Evolutionary conservation across 2,888 invertebrate species (phyloP), one percentile per base, ranked within the genome.

Genomic region (Mycalesis mineus): DNA sequence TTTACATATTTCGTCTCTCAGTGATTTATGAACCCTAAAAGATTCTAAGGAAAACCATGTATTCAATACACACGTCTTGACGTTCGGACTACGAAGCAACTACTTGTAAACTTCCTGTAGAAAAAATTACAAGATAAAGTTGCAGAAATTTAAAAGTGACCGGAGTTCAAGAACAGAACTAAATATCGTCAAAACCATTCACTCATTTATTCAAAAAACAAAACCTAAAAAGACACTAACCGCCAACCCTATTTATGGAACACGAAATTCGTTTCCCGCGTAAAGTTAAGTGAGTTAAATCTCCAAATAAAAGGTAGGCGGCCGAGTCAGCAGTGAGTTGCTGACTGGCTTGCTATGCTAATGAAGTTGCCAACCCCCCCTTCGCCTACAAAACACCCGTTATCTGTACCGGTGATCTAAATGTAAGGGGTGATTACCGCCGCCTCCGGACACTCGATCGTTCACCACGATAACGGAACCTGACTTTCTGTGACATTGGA

Each of bases 201-300:
- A 22, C 22, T 22, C 22, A 22, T 22, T 22, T 5, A 22, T 22
- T 22, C 22, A 22, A 22, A 4, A 22, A 22, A n/a, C n/a, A 2
- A 22, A 22, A 36, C 36, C 9, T 11, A 36, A 36, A 11, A 36
- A 36, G 11, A 11, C 3, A 11, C 33, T 11, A 36, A 36, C 14
- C 7, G 14, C 14, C 39, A 47, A 33, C 47, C 47, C 47, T 47
- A 47, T 14, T 0, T 14, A 41, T 31, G 41, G 44, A 63, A 65
- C 65, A 64, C 64, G 67, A 77, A 78, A 79, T 82, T 80, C 82
- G 76, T 79, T 82, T 76, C 73, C 74, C 73, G 75, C 74, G 76
- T 76, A 82, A 84, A 81, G 79, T 80, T 83, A 84, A 87, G 78
- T 81, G 82, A 85, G 85, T 88, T 83, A 87, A 88, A 84, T 83